These are phyloP conservation scores for Quadriops clusia DNA, from an alignment of 2,888 invertebrate genomes.

Conservation along the genomic window DNA sequence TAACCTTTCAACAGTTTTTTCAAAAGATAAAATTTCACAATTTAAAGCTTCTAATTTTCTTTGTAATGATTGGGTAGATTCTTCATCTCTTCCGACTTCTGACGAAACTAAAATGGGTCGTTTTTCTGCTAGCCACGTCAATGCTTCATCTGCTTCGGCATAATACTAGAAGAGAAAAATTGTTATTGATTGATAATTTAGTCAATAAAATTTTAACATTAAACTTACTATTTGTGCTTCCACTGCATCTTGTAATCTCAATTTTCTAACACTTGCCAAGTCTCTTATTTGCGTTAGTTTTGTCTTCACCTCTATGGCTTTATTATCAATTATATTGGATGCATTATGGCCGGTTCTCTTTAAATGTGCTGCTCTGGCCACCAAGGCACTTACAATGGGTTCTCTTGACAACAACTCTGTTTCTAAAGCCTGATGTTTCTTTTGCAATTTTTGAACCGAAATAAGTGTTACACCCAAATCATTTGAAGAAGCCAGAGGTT, in stretches of 20 bases:
- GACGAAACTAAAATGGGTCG: conserved; percentile 58
- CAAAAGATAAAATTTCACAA: conserved; percentile 71
- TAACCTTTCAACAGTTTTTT: conserved; percentile 58
- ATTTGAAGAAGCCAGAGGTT: conserved; percentile 54
- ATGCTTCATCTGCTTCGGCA: conserved; percentile 80
- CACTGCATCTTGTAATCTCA: conserved; percentile 66
- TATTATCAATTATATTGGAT: conserved; percentile 55
- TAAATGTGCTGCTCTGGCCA: conserved; percentile 66
- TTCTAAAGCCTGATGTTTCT: conserved; percentile 87
- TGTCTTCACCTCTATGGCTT: conserved; percentile 55
- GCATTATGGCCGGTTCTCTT: conserved; percentile 79
- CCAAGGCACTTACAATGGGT: conserved; percentile 63
- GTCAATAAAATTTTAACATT: conserved; percentile 1
- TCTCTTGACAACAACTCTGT: conserved; percentile 81
- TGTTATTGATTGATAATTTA: background rate
- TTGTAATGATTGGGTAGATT: conserved; percentile 71
- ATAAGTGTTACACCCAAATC: conserved; percentile 47
- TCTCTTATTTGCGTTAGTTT: conserved; percentile 61
- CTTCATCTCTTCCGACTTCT: conserved; percentile 88
- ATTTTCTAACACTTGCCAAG: conserved; percentile 55
- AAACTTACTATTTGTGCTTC: conserved; percentile 63
- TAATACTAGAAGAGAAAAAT: conserved; percentile 51
- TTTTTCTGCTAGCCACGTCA: conserved; percentile 86
- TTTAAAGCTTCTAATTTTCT: conserved; percentile 75
- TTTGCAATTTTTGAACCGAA: conserved; percentile 79